Percentiles rank a stretch among this genome's conserved stretches.
Conservation (phyloP, 2,797 vertebrate species). For the Mormyrops attenuatus region DNA sequence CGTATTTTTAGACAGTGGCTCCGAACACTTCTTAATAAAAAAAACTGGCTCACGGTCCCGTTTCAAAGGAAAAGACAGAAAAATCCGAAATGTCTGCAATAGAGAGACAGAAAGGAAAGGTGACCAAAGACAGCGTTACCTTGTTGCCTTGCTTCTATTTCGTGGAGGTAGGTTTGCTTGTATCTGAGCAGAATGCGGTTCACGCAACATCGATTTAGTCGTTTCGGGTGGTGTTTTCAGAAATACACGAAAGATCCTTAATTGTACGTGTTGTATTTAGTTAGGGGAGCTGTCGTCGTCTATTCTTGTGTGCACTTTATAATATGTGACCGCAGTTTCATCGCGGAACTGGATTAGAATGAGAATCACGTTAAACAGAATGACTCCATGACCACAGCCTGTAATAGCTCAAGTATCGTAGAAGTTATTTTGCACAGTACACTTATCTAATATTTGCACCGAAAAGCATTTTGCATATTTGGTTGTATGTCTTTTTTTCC, state of each 20-base stretch:
- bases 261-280: neutral
- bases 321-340: neutral
- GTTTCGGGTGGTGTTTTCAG: neutral
- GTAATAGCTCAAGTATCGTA: neutral
- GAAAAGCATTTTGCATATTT: neutral
- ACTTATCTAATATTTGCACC: neutral
- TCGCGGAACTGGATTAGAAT: slow-evolving; percentile 8
- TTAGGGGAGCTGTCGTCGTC: neutral
- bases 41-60: slow-evolving; percentile 49
- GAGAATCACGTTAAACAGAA: slow-evolving; percentile 21
- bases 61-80: slow-evolving; percentile 40
- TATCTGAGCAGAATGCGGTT: slow-evolving; percentile 9
- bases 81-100: slow-evolving; percentile 75
- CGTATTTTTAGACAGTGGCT: slow-evolving; percentile 8
- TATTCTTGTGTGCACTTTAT: neutral
- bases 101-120: slow-evolving; percentile 79
- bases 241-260: neutral
- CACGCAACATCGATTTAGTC: neutral
- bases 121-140: slow-evolving; percentile 92
- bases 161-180: slow-evolving; percentile 76
- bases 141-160: slow-evolving; percentile 95
- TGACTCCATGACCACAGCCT: slow-evolving; percentile 16
- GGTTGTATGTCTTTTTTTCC: neutral
- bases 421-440: neutral
- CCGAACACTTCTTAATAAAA: slow-evolving; percentile 39